Percentiles rank a stretch among this genome's conserved stretches.
Conservation (phyloP, 92 coral and sea anemone genomes). For the Heteractis magnifica region DNA sequence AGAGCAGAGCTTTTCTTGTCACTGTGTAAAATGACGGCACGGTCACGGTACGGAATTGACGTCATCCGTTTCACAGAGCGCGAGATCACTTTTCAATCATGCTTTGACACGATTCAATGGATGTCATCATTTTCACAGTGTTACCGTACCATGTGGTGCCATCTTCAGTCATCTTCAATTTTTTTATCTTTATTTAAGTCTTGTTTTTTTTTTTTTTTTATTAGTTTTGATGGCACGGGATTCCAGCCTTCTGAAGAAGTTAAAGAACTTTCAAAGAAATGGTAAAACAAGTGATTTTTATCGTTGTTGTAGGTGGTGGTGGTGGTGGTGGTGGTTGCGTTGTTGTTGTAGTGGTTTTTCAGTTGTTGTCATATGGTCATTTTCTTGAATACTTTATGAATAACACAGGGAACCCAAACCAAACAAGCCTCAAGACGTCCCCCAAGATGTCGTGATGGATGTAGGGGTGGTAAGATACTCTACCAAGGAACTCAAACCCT, state of each 20-base stretch:
- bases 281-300: slow-evolving; percentile 28
- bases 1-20: background rate
- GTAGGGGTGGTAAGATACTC: slow-evolving; percentile 85
- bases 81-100: too few species aligned
- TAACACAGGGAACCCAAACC: slow-evolving; percentile 61
- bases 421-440: slow-evolving; percentile 41
- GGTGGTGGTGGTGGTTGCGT: too few species aligned
- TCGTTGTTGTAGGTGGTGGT: too few species aligned
- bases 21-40: too few species aligned
- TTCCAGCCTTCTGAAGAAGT: slow-evolving; percentile 67
- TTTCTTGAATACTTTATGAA: background rate
- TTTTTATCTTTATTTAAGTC: too few species aligned
- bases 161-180: background rate
- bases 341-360: background rate
- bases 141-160: background rate
- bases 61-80: too few species aligned
- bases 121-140: background rate
- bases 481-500: slow-evolving; percentile 71
- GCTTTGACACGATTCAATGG: background rate
- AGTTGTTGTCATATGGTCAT: background rate
- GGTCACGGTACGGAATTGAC: too few species aligned
- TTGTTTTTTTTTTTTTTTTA: background rate
- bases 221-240: slow-evolving; percentile 70
- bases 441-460: slow-evolving; percentile 67
- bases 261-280: slow-evolving; percentile 74